Conservation (phyloP, 2,797 vertebrate genomes). For the Geotrypetes seraphini region DNA sequence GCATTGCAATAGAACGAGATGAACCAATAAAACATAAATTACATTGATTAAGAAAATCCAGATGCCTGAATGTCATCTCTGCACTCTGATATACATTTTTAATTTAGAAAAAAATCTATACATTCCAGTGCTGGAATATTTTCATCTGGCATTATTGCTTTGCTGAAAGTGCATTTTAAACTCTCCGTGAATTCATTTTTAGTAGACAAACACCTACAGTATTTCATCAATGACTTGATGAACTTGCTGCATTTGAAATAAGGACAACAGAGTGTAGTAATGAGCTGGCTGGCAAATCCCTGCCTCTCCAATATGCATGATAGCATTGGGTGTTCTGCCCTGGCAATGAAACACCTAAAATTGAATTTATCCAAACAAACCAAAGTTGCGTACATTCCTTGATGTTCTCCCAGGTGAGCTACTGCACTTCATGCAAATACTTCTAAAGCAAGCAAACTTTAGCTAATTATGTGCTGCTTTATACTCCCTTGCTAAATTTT, state of each 20-base stretch:
- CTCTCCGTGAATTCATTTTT: no score
- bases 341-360: conserved; percentile 31
- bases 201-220: no score
- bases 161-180: no score
- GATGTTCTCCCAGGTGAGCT: conserved; percentile 66
- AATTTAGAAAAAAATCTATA: no score
- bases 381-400: conserved; percentile 46
- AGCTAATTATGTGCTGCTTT: conserved; percentile 85
- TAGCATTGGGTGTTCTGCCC: conserved; percentile 23
- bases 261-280: conserved; percentile 19
- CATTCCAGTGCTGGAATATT: no score
- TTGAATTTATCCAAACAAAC: conserved; percentile 57
- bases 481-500: conserved; percentile 82
- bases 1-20: background rate
- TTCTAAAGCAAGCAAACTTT: conserved; percentile 97
- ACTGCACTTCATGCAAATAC: conserved; percentile 77
- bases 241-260: conserved; percentile 2
- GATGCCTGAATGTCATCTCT: background rate
- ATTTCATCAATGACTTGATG: no score
- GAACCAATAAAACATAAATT: background rate
- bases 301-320: conserved; percentile 8
- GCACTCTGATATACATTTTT: no score
- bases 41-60: background rate
- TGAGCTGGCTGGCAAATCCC: conserved; percentile 18
- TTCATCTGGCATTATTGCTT: no score